Evolutionary conservation across 2,888 invertebrate species (phyloP).

Genomic region (Lithodes maja): DNA sequence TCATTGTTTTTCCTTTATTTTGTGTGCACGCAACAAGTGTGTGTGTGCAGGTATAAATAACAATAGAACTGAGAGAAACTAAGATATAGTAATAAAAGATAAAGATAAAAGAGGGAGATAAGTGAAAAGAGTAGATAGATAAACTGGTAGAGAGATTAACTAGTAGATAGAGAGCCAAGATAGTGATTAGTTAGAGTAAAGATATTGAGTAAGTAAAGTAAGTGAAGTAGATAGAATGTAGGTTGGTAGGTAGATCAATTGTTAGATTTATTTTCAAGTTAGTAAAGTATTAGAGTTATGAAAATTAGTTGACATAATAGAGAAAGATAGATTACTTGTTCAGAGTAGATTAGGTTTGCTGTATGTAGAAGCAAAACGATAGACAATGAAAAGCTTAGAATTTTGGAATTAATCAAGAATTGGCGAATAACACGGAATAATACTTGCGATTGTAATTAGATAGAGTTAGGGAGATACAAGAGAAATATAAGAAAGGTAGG

Average conservation of each 20-base stretch:
- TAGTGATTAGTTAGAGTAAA: too few relatives aligned
- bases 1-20: constrained; percentile 23
- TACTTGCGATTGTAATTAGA: neutral
- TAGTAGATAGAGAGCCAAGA: too few relatives aligned
- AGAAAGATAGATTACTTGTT: too few relatives aligned
- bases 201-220: neutral
- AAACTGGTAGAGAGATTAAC: neutral
- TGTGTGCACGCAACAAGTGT: constrained; percentile 56
- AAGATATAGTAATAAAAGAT: neutral
- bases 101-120: neutral
- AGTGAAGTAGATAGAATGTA: neutral
- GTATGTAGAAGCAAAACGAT: too few relatives aligned
- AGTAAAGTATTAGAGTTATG: too few relatives aligned
- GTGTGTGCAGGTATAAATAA: constrained; percentile 47
- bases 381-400: neutral
- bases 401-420: neutral
- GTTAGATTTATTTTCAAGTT: neutral
- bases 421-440: neutral
- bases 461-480: neutral
- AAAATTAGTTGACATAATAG: too few relatives aligned
- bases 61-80: constrained; percentile 32
- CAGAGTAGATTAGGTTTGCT: too few relatives aligned
- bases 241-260: neutral
- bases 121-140: neutral
- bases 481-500: neutral